These are phyloP conservation scores for Halictus ligatus DNA, from an alignment of 2,888 invertebrate species.

Conservation along the genomic window DNA sequence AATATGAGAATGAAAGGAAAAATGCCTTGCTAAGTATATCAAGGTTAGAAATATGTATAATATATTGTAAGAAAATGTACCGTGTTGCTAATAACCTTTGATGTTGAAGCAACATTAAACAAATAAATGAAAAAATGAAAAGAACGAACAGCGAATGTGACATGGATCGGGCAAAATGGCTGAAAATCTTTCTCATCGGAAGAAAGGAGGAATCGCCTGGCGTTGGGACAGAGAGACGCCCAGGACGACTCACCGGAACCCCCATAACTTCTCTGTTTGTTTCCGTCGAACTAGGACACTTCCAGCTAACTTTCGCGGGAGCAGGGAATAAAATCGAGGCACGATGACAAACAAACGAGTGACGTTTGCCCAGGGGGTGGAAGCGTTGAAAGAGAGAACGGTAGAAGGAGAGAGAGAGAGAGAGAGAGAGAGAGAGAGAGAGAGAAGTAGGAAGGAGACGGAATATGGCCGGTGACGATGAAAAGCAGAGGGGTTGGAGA, in stretches of 20 bases:
- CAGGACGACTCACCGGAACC: not conserved
- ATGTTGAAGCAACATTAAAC: no score
- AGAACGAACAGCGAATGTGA: no score
- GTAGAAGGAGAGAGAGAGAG: not conserved
- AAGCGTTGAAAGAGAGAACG: not conserved
- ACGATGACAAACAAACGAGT: not conserved
- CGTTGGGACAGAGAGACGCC: not conserved
- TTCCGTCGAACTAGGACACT: not conserved
- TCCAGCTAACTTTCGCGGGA: not conserved
- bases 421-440: not conserved
- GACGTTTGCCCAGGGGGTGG: not conserved
- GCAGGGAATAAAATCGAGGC: not conserved
- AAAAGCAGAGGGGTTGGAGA: conserved; percentile 37
- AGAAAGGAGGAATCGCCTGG: not conserved
- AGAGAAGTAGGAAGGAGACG: not conserved
- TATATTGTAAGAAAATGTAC: no score
- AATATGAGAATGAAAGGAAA: no score
- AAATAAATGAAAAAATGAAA: no score
- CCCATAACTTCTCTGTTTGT: not conserved
- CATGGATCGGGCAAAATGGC: no score
- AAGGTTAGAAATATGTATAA: no score
- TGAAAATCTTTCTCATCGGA: not conserved
- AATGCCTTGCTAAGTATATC: no score
- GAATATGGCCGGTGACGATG: conserved; percentile 39
- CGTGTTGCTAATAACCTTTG: no score